A percentile compares a stretch with the other conserved stretches of the same genome.
phyloP scores from a whole-genome alignment of 2,113 vertebrate species.

The Irena cyanogastra region DNA sequence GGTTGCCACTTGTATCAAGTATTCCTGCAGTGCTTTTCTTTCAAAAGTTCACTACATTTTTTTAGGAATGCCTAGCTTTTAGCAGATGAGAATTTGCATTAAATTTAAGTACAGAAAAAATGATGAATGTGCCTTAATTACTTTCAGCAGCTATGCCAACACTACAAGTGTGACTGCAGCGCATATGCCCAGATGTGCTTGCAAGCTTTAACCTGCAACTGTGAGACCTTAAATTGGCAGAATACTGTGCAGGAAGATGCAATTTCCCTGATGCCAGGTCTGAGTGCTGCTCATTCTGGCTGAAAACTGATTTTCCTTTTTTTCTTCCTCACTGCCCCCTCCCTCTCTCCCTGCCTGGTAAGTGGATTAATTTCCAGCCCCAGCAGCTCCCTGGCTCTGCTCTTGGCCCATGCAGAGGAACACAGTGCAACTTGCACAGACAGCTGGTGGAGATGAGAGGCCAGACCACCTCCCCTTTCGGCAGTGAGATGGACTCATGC shows the following conservation, averaged over 20 bases:
- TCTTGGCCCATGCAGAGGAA: background rate
- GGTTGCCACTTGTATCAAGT: background rate
- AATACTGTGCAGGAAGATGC: background rate
- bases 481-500: background rate
- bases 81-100: background rate
- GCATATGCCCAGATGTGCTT: background rate
- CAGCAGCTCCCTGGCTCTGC: background rate
- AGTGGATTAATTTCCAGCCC: slow-evolving; percentile 13
- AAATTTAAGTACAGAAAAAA: background rate
- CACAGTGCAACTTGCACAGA: background rate
- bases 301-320: background rate
- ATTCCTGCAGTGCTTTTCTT: background rate
- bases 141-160: background rate
- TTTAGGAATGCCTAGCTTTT: background rate
- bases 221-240: background rate
- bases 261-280: background rate
- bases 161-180: background rate
- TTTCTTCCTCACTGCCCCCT: background rate
- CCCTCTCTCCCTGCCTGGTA: background rate
- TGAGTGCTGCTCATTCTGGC: background rate
- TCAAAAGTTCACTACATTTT: background rate
- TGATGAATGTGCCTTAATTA: background rate
- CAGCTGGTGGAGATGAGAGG: background rate
- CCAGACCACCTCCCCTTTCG: background rate
- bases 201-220: background rate